Evolutionary conservation across 2,888 invertebrate genomes (phyloP), one percentile per base, ranked within the genome.

Genomic region (Tenodera sinensis): DNA sequence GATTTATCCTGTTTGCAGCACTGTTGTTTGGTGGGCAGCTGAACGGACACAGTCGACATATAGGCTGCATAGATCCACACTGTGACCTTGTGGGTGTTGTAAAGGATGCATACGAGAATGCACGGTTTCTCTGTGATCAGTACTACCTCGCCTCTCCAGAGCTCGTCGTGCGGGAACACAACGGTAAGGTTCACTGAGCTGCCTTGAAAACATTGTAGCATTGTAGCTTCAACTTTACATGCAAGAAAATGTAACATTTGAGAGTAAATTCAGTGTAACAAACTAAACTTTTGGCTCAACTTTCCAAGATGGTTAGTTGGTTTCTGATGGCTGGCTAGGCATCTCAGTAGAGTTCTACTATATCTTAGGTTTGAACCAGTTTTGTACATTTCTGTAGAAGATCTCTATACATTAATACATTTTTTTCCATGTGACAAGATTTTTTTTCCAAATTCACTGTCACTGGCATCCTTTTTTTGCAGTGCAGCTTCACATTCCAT

Each of bases 21-120:
- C 94, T 98, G 12, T 94, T 98, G 3, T 98, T 98, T 93, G 97
- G 98, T 27, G 96, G 96, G 28, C 94, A 95, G 90, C 93, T 94
- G 90, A 90, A 94, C 14, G 93, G 93, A 90, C 95, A 95, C 90
- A 95, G 96, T 84, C 95, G 97, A 86, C 99, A 99, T 93, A 97
- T 99, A 91, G 99, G 99, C 88, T 98, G 98, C 92, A 98, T 99
- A 91, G 99, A 99, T 95, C 99, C 99, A 0, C 96, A 97, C 91
- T 99, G 99, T 93, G 97, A 98, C 94, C 96, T 99, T 27, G 96
- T 97, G 54, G 96, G 96, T 83, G 98, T 99, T 7, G 97, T 99
- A 30, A 95, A 96, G 91, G 99, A 99, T 94, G 99, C 99, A 0
- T 99, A 98, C 93, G 98, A 99, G 93, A 99, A 99, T 94, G 99